These are phyloP conservation scores for Astreopora myriophthalma DNA, from an alignment of 64 coral and sea anemone genomes.

Conservation along the genomic window DNA sequence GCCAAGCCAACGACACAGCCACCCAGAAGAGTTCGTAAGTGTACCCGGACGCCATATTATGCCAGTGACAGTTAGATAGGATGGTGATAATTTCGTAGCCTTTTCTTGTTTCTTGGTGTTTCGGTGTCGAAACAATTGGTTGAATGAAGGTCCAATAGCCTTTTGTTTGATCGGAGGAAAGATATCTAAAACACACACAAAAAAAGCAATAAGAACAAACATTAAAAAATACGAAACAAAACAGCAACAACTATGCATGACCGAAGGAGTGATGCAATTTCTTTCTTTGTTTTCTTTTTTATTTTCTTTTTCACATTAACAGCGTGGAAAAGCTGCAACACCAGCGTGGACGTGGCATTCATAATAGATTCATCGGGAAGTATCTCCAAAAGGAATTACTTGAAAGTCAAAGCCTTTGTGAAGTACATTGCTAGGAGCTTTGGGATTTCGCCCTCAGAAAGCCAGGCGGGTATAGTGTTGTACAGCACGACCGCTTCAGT, in stretches of 20 bases:
- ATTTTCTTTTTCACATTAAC: neutral
- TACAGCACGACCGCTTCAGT: slow-evolving; percentile 66
- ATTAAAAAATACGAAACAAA: too few relatives aligned
- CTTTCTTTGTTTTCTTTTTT: neutral
- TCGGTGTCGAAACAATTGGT: too few relatives aligned
- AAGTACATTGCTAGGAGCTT: slow-evolving; percentile 60
- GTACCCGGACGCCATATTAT: too few relatives aligned
- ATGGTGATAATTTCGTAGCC: too few relatives aligned
- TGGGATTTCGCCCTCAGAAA: slow-evolving; percentile 52
- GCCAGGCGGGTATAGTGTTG: slow-evolving; percentile 57
- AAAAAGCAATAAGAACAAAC: too few relatives aligned
- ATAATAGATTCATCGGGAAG: slow-evolving; percentile 87
- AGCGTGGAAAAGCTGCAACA: slow-evolving; percentile 40
- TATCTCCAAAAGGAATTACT: slow-evolving; percentile 57
- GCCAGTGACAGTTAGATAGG: too few relatives aligned
- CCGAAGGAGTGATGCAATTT: neutral
- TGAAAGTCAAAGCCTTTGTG: slow-evolving; percentile 57
- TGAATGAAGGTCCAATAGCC: too few relatives aligned
- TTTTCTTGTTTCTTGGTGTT: too few relatives aligned
- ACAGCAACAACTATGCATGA: too few relatives aligned
- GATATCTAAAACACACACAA: too few relatives aligned
- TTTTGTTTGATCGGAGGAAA: too few relatives aligned
- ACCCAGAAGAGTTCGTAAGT: neutral
- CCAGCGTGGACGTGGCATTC: slow-evolving; percentile 72
- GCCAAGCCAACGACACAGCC: neutral